Conservation (phyloP, 2,113 vertebrate genomes). For the Polypterus senegalus region DNA sequence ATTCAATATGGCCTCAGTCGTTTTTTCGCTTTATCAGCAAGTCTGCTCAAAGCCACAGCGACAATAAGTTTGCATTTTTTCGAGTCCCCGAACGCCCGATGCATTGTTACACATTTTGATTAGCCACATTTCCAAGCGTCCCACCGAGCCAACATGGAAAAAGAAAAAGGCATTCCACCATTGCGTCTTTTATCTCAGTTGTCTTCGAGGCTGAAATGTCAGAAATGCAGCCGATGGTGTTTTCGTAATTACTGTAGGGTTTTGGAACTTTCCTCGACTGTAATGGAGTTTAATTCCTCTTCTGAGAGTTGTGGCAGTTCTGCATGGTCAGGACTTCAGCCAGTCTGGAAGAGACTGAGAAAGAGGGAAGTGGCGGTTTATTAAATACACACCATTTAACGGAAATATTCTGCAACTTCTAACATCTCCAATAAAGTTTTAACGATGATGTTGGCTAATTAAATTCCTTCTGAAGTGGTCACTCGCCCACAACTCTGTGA, state of each 20-base stretch:
- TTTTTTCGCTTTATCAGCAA: too few relatives aligned
- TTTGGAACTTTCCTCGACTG: background rate
- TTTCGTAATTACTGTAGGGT: background rate
- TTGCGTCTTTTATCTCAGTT: background rate
- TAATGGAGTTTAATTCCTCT: constrained; percentile 1
- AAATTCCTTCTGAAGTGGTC: too few relatives aligned
- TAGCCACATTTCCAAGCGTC: too few relatives aligned
- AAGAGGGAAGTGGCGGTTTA: background rate
- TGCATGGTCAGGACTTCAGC: background rate
- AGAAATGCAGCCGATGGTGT: background rate
- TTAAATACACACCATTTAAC: background rate
- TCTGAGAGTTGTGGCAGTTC: background rate
- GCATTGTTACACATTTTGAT: too few relatives aligned
- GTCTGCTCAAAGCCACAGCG: too few relatives aligned
- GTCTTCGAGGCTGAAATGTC: background rate
- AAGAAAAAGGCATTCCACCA: too few relatives aligned
- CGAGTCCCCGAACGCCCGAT: too few relatives aligned
- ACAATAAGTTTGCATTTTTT: too few relatives aligned
- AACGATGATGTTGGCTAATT: too few relatives aligned
- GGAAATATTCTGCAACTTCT: background rate
- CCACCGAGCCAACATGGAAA: too few relatives aligned
- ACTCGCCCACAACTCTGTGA: too few relatives aligned
- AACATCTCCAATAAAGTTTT: background rate
- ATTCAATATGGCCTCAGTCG: too few relatives aligned
- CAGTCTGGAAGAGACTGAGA: background rate